Conservation (phyloP, 2,113 vertebrate species). For the Pygoscelis adeliae region DNA sequence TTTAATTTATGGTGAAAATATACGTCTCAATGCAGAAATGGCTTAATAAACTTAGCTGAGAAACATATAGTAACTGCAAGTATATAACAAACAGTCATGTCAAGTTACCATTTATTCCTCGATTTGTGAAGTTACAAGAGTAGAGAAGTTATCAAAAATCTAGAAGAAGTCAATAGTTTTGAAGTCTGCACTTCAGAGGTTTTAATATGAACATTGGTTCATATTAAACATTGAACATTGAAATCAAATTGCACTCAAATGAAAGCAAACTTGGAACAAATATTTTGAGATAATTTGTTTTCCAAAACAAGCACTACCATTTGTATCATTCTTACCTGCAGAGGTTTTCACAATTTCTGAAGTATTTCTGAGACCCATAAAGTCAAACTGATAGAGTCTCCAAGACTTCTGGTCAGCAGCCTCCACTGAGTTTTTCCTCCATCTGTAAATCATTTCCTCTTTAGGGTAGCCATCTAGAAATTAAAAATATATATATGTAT, state of each 20-base stretch:
- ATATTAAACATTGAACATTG: neutral
- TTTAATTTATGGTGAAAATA: neutral
- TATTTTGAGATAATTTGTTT: neutral
- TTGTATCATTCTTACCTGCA: constrained; percentile 80
- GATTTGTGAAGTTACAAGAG: neutral
- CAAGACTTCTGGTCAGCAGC: constrained; percentile 94
- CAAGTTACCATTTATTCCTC: neutral
- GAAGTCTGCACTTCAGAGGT: neutral
- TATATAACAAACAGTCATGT: neutral
- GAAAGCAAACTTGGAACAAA: neutral
- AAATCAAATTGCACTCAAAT: neutral
- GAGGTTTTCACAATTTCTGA: constrained; percentile 88
- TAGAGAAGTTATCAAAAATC: neutral
- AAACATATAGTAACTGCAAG: neutral
- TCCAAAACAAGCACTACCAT: neutral
- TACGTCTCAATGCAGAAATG: neutral
- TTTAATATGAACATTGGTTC: neutral
- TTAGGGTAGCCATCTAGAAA: constrained; percentile 94
- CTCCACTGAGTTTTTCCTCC: constrained; percentile 95
- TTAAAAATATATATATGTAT: neutral
- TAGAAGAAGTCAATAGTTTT: neutral
- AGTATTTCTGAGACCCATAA: constrained; percentile 94
- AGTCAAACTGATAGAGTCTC: constrained; percentile 97
- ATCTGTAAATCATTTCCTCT: constrained; percentile 96
- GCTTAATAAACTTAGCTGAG: neutral